Evolutionary conservation across 1,140 invertebrate species (phyloP), one percentile per base, ranked within the genome.

Genomic region (Eubasilissa regina): DNA sequence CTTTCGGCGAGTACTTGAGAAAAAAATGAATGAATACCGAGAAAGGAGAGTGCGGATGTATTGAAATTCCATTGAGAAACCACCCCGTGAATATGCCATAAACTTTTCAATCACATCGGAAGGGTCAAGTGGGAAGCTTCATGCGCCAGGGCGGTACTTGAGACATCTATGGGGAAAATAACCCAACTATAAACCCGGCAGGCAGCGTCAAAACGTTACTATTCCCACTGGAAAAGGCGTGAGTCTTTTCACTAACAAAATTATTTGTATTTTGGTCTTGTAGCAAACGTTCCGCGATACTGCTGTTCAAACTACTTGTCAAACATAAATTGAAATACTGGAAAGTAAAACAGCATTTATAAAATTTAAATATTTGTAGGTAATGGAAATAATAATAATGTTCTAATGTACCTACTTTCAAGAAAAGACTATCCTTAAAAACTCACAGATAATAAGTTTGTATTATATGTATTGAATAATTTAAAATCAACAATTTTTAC

Each of bases 91-190:
- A 62, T 35, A 62, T 62, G 58, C 58, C 58, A 62, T 62, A 35
- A 62, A 62, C 58, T 62, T 62, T 62, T 62, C 58, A 62, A 62
- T 62, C 58, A 35, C 58, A 62, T 21, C 58, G 58, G 21, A 62
- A 21, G 58, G 58, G 58, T 62, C 58, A 62, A 62, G 58, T 21
- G 58, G 21, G 58, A n/a, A n/a, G 53, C 53, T 55, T 55, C 53
- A 55, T 55, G 4, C 53, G 53, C 53, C 53, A 17, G 53, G n/a
- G 53, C n/a, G n/a, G n/a, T 55, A 17, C 53, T 17, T 17, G 53
- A 17, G 53, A 55, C 53, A 55, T 17, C 53, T 17, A 55, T 55
- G n/a, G 53, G n/a, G 53, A 9, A 55, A 55, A 15, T 55, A 55
- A 55, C n/a, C 19, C 53, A n/a, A 55, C n/a, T 55, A 55, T n/a